Base-by-base conservation (phyloP, 2,113 vertebrate species). In the Ramphastos sulfuratus region DNA sequence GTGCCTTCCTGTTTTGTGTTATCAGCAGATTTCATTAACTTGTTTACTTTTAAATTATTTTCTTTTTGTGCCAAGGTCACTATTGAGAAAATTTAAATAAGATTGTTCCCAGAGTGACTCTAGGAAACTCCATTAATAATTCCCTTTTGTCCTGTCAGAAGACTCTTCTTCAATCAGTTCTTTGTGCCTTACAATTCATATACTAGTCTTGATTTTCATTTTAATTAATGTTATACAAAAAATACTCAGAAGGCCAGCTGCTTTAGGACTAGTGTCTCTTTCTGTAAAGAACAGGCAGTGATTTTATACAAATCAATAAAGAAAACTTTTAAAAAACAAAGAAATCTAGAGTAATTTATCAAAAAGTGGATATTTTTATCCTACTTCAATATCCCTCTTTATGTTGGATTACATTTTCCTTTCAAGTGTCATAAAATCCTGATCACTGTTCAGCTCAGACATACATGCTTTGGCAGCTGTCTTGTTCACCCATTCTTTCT, bases 11-110 rank as follows among this genome's bases (percentile, higher is more conserved):
- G 20, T 61, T 82, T 59, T 81, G 50, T 80, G n/a, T 59, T 80
- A 25, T 80, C 56, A 87, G 79, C 60, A 80, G 48, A 63, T 87
- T 92, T 91, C 72, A 64, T 71, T 73, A 59, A 39, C 56, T 91
- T 64, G 60, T 80, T 85, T 77, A 83, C 56, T 60, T 91, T 65
- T 65, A 82, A 23, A 56, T 46, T 92, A 87, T 85, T 92, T 52
- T 12, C 23, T 24, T 52, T 48, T 21, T 48, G 37, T 85, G 82
- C 35, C 75, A 82, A 94, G 75, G 66, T 93, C 52, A 70, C 89
- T 89, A 91, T 77, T 37, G 85, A 77, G 55, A 85, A 92, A 31
- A 89, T 93, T 93, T 89, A 91, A 95, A 71, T 90, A 93, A 93
- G 69, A 46, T 60, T 74, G 46, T 71, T 94, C 46, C 60, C 35